Percentiles rank a stretch among this genome's conserved stretches.
Evolutionary conservation across 1,140 invertebrate genomes (phyloP).

Genomic region (Anastrepha obliqua): DNA sequence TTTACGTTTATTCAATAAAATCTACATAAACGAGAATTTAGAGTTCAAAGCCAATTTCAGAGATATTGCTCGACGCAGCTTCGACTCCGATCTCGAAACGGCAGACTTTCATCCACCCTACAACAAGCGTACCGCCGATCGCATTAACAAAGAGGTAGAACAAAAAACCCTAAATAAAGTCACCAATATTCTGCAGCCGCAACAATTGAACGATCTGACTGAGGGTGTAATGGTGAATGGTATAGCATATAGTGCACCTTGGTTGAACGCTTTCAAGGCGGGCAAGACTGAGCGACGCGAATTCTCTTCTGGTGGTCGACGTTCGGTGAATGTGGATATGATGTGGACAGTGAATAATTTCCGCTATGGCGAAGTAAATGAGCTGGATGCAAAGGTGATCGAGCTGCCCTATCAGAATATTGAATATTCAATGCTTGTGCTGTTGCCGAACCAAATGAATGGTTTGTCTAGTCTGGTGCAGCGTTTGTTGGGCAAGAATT

Average conservation of each 20-base stretch:
- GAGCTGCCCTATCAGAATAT: conserved; percentile 70
- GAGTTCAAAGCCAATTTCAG: conserved; percentile 70
- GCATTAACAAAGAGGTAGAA: conserved; percentile 65
- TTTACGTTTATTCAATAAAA: conserved; percentile 69
- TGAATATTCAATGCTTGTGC: conserved; percentile 68
- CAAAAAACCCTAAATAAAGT: conserved; percentile 69
- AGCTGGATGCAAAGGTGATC: conserved; percentile 68
- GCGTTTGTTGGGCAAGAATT: conserved; percentile 66
- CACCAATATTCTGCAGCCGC: conserved; percentile 64
- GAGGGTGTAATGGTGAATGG: conserved; percentile 71
- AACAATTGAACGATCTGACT: conserved; percentile 67
- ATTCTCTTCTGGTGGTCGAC: conserved; percentile 64
- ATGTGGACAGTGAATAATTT: conserved; percentile 71
- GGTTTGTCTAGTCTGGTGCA: conserved; percentile 66
- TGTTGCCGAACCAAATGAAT: conserved; percentile 70
- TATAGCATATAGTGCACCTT: conserved; percentile 63
- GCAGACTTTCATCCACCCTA: conserved; percentile 72
- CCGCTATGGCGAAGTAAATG: conserved; percentile 66
- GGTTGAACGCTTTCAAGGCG: conserved; percentile 67
- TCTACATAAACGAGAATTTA: conserved; percentile 71
- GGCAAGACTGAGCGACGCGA: conserved; percentile 65
- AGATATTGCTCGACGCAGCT: conserved; percentile 68
- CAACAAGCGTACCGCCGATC: conserved; percentile 71
- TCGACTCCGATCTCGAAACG: conserved; percentile 70
- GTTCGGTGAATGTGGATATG: conserved; percentile 67